Evolutionary conservation across 2,113 vertebrate species (phyloP).

Genomic region (Chascanopsetta lugubris): DNA sequence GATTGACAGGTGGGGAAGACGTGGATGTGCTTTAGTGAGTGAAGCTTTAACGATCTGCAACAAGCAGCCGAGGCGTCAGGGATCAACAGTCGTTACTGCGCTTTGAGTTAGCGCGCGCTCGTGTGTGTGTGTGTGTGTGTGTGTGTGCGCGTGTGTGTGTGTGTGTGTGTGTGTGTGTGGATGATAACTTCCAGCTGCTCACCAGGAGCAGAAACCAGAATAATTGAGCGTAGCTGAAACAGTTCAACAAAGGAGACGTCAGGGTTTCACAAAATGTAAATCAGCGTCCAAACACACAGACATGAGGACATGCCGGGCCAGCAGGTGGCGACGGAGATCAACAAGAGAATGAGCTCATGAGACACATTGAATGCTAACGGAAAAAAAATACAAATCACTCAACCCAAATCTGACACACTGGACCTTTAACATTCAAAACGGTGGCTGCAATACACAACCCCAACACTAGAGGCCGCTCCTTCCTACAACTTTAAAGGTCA

Average conservation of each 20-base stretch:
- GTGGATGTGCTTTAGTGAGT: slow-evolving; percentile 39
- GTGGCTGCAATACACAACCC: too few relatives aligned
- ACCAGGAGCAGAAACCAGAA: not conserved
- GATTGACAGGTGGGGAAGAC: slow-evolving; percentile 38
- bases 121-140: slow-evolving; percentile 21
- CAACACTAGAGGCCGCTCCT: too few relatives aligned
- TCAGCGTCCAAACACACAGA: not conserved
- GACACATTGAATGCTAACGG: too few relatives aligned
- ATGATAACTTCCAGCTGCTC: not conserved
- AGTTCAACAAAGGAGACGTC: too few relatives aligned
- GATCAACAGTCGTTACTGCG: slow-evolving; percentile 22
- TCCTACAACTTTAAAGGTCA: too few relatives aligned
- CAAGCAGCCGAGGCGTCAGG: slow-evolving; percentile 43
- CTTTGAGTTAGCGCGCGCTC: slow-evolving; percentile 8
- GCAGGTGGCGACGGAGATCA: not conserved
- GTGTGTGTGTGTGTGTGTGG: too few relatives aligned
- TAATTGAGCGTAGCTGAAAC: too few relatives aligned
- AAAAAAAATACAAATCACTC: not conserved
- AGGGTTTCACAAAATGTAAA: not conserved
- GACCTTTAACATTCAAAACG: too few relatives aligned
- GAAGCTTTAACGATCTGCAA: slow-evolving; percentile 57
- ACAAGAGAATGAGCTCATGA: too few relatives aligned
- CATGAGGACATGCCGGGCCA: too few relatives aligned
- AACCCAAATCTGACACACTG: not conserved
- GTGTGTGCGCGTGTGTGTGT: slow-evolving; percentile 5